Evolutionary conservation across 1,140 invertebrate genomes (phyloP), one percentile per base, ranked within the genome.

Genomic region (Ganaspis sp.): DNA sequence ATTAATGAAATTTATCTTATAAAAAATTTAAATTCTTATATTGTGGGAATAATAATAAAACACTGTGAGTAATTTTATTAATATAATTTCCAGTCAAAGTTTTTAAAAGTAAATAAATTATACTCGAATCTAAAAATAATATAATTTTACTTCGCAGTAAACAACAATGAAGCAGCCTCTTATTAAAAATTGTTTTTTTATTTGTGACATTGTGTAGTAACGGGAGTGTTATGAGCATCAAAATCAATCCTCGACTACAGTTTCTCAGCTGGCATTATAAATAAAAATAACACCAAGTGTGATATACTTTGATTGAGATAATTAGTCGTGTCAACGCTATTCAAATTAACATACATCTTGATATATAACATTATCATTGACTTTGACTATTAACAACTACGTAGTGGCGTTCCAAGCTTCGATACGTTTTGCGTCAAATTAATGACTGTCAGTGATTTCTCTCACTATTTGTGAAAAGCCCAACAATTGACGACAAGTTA

Each of bases 121-220:
- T 49, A 49, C n/a, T 49, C 0, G n/a, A 49, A 5, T 49, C 17
- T 49, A 17, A 49, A 49, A 49, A 49, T 49, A 49, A 49, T 49
- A 49, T 17, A 17, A 49, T 49, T 8, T 49, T 17, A 29, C 2
- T 64, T 26, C 23, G 12, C 26, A 34, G 1, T 64, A 64, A 64
- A 64, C 26, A 64, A 64, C 15, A 29, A 64, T 64, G 5, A n/a
- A 64, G 58, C 26, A 29, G 58, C 58, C 58, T 17, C 76, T 76
- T 74, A 76, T 69, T 80, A 80, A 81, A 81, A 81, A 79, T 73
- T 76, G n/a, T 75, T 26, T 58, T 76, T 82, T 82, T 77, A 79
- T 82, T 78, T 76, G 70, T 76, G 74, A 76, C 76, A 77, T 70
- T 79, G 72, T 76, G 70, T 79, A 82, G 11, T 64, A 64, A 64